A percentile compares a stretch with the other conserved stretches of the same genome.
Evolutionary conservation across 2,888 invertebrate genomes (phyloP).

Genomic region (Ephialtes manifestator): DNA sequence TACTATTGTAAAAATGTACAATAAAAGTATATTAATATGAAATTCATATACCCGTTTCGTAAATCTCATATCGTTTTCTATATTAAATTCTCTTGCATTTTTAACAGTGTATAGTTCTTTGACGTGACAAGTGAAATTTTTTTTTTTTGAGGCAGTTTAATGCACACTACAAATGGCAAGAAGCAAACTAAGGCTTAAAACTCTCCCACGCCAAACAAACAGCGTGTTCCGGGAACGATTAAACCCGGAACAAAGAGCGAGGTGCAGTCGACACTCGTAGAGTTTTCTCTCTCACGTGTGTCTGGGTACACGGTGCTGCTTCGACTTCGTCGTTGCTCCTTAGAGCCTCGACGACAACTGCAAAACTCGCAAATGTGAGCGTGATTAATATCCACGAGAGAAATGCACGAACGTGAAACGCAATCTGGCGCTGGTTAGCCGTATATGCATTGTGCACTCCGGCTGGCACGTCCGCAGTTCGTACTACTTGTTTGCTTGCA

Average conservation of each 20-base stretch:
- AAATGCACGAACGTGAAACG: constrained; percentile 60
- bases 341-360: constrained; percentile 76
- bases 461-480: constrained; percentile 46
- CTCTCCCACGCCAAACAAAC: constrained; percentile 78
- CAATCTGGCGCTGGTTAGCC: background rate
- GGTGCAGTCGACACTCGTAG: constrained; percentile 27
- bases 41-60: too few species aligned
- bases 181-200: constrained; percentile 51
- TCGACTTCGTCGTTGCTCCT: constrained; percentile 53
- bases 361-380: constrained; percentile 77
- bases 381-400: constrained; percentile 76
- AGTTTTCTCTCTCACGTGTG: constrained; percentile 26
- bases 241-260: constrained; percentile 78
- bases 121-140: too few species aligned
- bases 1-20: too few species aligned
- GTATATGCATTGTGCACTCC: background rate
- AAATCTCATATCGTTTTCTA: too few species aligned
- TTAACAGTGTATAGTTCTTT: too few species aligned
- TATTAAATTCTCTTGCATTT: too few species aligned
- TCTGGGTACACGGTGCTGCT: background rate
- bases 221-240: constrained; percentile 81
- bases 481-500: constrained; percentile 58
- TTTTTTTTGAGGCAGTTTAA: too few species aligned
- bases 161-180: background rate
- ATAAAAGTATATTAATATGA: too few species aligned